These are phyloP conservation scores for Lepidocyrtinus sp. DNA, from an alignment of 2,888 invertebrate genomes.

Conservation along the genomic window DNA sequence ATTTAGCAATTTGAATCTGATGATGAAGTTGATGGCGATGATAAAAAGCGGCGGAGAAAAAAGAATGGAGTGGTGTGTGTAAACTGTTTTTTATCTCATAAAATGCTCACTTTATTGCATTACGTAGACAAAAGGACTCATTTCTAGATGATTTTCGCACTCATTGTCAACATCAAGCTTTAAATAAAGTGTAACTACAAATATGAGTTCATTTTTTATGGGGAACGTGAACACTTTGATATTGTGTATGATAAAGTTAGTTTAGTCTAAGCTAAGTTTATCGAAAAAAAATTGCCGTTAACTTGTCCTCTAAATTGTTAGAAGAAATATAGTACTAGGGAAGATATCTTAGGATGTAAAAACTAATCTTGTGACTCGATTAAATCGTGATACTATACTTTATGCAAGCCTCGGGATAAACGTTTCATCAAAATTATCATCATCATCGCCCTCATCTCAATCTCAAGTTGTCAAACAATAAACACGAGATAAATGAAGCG, in stretches of 20 bases:
- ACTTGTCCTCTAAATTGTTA: too few species aligned
- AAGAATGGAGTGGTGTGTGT: not conserved
- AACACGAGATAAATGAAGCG: slow-evolving; percentile 20
- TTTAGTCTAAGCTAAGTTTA: slow-evolving; percentile 40
- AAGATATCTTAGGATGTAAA: too few species aligned
- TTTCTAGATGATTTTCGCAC: not conserved
- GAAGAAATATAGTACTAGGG: too few species aligned
- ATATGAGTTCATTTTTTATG: slow-evolving; percentile 29
- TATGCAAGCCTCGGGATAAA: slow-evolving; percentile 34
- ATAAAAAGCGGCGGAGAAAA: not conserved
- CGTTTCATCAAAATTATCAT: slow-evolving; percentile 29
- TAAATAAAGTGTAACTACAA: too few species aligned
- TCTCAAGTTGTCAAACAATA: not conserved
- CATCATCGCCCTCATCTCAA: not conserved
- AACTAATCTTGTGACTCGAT: slow-evolving; percentile 34
- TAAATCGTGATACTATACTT: not conserved
- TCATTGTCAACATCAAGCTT: too few species aligned
- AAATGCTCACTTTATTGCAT: slow-evolving; percentile 46
- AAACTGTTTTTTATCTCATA: slow-evolving; percentile 45
- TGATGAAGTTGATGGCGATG: not conserved
- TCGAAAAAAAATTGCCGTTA: too few species aligned
- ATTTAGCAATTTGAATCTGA: slow-evolving; percentile 35
- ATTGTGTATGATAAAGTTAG: slow-evolving; percentile 44
- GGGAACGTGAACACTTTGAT: slow-evolving; percentile 23
- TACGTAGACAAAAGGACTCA: slow-evolving; percentile 39